A percentile compares a stretch with the other conserved stretches of the same genome.
These are phyloP conservation scores for Glaucomys volans DNA, from an alignment of 2,113 vertebrate species.

Conservation along the genomic window DNA sequence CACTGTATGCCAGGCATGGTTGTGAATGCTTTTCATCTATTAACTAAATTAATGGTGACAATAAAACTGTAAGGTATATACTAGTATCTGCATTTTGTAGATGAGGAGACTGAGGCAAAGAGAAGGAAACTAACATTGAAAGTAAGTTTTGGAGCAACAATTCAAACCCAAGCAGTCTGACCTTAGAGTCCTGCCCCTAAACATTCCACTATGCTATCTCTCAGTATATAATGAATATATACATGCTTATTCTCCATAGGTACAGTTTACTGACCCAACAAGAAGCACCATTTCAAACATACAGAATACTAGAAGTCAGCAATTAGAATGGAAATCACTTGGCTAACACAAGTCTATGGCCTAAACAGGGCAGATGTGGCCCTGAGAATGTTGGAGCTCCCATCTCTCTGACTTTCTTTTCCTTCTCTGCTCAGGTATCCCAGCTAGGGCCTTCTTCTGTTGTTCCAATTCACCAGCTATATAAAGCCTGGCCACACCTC, in stretches of 20 bases:
- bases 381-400: background rate
- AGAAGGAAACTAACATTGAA: background rate
- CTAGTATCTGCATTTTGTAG: conserved; percentile 9
- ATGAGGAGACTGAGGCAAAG: background rate
- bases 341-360: background rate
- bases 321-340: background rate
- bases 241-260: background rate
- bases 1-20: background rate
- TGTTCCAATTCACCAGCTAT: background rate
- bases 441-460: background rate
- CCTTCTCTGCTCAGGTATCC: background rate
- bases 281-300: background rate
- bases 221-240: background rate
- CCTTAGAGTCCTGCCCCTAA: background rate
- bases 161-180: background rate
- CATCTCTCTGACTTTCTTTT: background rate
- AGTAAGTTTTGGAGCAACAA: background rate
- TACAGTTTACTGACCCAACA: background rate
- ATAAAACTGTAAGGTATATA: background rate
- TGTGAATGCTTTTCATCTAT: background rate
- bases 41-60: background rate
- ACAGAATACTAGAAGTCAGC: background rate
- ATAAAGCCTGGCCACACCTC: background rate
- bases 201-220: background rate
- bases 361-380: background rate